Conservation (phyloP, 1,140 invertebrate species). For the Drosophila sturtevanti region DNA sequence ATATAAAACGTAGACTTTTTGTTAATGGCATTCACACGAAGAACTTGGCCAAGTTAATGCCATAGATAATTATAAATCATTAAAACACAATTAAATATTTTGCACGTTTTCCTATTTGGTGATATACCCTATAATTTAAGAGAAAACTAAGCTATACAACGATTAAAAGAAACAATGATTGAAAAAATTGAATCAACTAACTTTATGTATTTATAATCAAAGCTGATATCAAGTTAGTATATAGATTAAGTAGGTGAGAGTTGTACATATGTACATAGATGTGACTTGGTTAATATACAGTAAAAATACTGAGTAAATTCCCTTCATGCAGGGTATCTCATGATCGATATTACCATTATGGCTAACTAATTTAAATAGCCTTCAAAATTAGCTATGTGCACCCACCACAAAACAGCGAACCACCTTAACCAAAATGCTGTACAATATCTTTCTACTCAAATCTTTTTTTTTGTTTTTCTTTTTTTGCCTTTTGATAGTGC, state of each 20-base stretch:
- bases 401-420: slow-evolving; percentile 47
- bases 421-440: slow-evolving; percentile 40
- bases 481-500: slow-evolving; percentile 41
- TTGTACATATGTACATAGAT: too few relatives aligned
- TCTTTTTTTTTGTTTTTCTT: not conserved
- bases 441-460: slow-evolving; percentile 2
- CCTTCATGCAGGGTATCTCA: not conserved
- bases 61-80: slow-evolving; percentile 74
- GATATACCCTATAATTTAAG: not conserved
- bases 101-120: slow-evolving; percentile 37
- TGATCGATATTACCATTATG: not conserved
- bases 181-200: too few relatives aligned
- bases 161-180: too few relatives aligned
- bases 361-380: slow-evolving; percentile 18
- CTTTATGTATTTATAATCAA: too few relatives aligned
- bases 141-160: too few relatives aligned
- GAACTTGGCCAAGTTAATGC: slow-evolving; percentile 48
- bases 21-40: slow-evolving; percentile 63
- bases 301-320: not conserved
- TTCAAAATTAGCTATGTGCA: slow-evolving; percentile 25
- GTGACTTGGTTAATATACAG: too few relatives aligned
- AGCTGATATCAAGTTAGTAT: too few relatives aligned
- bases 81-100: slow-evolving; percentile 74
- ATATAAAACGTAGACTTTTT: slow-evolving; percentile 1
- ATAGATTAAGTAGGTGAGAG: too few relatives aligned